Percentiles rank a stretch among this genome's conserved stretches.
These are phyloP conservation scores for Actinemys pallida DNA, from an alignment of 2,113 vertebrate species.

Conservation along the genomic window DNA sequence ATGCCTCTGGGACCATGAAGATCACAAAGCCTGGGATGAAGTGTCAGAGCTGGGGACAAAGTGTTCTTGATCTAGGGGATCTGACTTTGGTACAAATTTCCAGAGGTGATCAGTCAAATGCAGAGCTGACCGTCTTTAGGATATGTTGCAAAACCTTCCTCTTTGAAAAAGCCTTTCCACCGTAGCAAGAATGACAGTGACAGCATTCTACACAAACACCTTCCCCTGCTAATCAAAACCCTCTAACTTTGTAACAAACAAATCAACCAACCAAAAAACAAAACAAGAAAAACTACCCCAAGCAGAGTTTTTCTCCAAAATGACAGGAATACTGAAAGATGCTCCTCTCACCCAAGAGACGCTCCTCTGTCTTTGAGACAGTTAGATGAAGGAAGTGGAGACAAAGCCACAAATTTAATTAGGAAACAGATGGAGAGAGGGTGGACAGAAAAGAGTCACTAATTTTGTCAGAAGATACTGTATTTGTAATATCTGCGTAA, in stretches of 20 bases:
- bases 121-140: background rate
- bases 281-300: background rate
- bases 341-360: background rate
- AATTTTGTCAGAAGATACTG: background rate
- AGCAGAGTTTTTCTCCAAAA: background rate
- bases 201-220: background rate
- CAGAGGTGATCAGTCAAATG: background rate
- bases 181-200: background rate
- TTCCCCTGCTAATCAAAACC: background rate
- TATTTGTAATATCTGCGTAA: background rate
- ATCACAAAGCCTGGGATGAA: background rate
- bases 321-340: background rate
- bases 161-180: background rate
- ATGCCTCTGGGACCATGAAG: background rate
- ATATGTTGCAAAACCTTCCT: background rate
- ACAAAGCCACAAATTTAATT: background rate
- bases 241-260: background rate
- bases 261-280: background rate
- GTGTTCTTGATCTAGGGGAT: background rate
- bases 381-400: background rate
- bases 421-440: background rate
- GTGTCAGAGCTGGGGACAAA: background rate
- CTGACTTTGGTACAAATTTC: background rate
- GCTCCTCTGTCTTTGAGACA: background rate
- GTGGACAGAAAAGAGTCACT: background rate